phyloP scores from a whole-genome alignment of 2,113 vertebrate species.

The Actenoides lindsayi region DNA sequence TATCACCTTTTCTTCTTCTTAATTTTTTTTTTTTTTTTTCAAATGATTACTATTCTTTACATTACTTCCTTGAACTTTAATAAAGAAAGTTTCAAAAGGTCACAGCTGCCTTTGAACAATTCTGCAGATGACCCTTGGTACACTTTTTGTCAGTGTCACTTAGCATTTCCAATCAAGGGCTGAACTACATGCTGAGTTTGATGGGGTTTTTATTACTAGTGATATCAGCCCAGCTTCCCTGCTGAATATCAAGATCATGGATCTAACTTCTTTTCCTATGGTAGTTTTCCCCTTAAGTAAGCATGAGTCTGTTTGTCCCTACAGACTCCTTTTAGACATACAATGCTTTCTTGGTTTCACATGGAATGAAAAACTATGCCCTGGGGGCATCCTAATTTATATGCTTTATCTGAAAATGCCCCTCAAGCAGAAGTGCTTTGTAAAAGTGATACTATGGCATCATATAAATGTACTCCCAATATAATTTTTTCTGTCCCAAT shows the following conservation, averaged over 20 bases:
- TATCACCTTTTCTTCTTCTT: neutral
- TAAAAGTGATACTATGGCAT: neutral
- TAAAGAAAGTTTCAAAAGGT: neutral
- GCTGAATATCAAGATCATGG: constrained; percentile 49
- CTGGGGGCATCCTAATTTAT: constrained; percentile 12
- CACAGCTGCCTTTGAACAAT: neutral
- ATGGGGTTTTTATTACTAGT: constrained; percentile 70
- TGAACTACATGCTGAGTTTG: constrained; percentile 52
- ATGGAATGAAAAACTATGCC: constrained; percentile 13
- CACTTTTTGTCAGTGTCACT: constrained; percentile 38
- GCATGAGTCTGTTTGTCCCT: constrained; percentile 4
- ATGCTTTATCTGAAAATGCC: constrained; percentile 41
- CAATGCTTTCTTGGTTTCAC: constrained; percentile 1
- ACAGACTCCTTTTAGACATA: constrained; percentile 25
- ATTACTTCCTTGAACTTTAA: neutral
- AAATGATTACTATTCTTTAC: neutral
- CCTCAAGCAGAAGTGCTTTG: constrained; percentile 5
- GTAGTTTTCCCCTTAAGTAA: constrained; percentile 62
- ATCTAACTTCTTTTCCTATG: constrained; percentile 16
- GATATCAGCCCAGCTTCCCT: constrained; percentile 49
- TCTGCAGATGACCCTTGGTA: constrained; percentile 55
- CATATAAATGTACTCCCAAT: neutral
- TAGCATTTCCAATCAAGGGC: constrained; percentile 36
- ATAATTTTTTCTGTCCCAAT: neutral
- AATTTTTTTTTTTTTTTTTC: neutral